Evolutionary conservation across 2,113 vertebrate genomes (phyloP), one percentile per base, ranked within the genome.

Genomic region (Lagopus muta): DNA sequence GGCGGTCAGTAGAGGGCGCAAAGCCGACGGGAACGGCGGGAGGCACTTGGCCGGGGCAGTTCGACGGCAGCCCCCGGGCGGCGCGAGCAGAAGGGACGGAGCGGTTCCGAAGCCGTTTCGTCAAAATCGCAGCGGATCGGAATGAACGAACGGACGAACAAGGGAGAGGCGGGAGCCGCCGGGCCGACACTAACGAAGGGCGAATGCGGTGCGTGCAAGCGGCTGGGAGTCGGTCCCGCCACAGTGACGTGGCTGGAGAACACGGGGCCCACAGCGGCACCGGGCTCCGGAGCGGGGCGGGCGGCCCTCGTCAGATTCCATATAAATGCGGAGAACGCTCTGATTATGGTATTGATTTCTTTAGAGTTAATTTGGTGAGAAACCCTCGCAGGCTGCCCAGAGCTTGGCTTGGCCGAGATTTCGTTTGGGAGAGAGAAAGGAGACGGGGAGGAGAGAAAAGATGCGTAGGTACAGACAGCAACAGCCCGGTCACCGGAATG

Each of bases 101-200:
- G 27, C 45, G 24, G 30, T 43, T 9, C 47, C 1, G 82, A 48
- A 30, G 45, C 42, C 4, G 3, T 22, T 58, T 8, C 38, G 15
- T 7, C 43, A 45, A 20, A 60, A 69, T 3, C 27, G 48, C 48
- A 55, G 47, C 10, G n/a, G 16, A 18, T 25, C 54, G 43, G 32
- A 70, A 11, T 20, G 4, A 65, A 21, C 8, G 4, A 62, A 16
- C 52, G 27, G 52, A 13, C 43, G 30, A 64, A 32, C 48, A 17
- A 6, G 2, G 34, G 43, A 43, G 20, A 43, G 27, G 43, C 32
- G 45, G 42, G 12, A 8, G 42, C 43, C 28, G 16, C 54, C 43
- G 7, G 98, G 96, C 98, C 98, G 98, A 98, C 96, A 99, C 98
- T 99, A 99, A 99, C 98, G 98, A 98, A 98, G 95, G 97, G 95